Evolutionary conservation across 2,888 invertebrate species (phyloP).

Genomic region (Myopa tessellatipennis): DNA sequence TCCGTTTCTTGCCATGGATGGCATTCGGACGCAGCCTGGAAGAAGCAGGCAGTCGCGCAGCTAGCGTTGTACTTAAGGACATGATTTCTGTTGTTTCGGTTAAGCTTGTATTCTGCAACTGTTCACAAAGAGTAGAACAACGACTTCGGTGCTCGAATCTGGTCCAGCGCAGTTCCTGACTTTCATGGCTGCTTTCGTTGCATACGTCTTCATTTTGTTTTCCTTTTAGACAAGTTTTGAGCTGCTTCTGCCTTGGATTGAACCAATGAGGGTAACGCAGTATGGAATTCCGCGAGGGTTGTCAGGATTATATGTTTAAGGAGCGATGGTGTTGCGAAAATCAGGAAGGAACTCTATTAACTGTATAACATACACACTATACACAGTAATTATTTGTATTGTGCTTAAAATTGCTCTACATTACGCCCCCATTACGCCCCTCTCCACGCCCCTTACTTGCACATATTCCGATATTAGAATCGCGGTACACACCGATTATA

Average conservation of each 20-base stretch:
- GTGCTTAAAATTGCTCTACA: too few species aligned
- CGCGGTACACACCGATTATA: too few species aligned
- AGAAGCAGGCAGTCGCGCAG: neutral
- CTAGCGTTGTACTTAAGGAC: neutral
- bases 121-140: conserved; percentile 60
- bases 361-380: too few species aligned
- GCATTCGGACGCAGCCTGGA: neutral
- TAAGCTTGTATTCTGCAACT: conserved; percentile 11
- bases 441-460: too few species aligned
- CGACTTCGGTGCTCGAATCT: conserved; percentile 54
- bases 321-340: neutral
- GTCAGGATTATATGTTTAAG: neutral
- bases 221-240: too few species aligned
- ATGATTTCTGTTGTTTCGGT: neutral
- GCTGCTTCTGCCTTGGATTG: neutral
- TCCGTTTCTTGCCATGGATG: conserved; percentile 37
- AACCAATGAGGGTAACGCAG: neutral
- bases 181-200: conserved; percentile 33
- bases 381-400: too few species aligned
- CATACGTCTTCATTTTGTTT: conserved; percentile 35
- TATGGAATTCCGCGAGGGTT: neutral
- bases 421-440: too few species aligned
- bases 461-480: too few species aligned
- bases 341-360: conserved; percentile 17
- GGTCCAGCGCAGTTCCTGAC: conserved; percentile 41